These are phyloP conservation scores for Apamea anceps DNA, from an alignment of 2,888 invertebrate genomes.

Conservation along the genomic window DNA sequence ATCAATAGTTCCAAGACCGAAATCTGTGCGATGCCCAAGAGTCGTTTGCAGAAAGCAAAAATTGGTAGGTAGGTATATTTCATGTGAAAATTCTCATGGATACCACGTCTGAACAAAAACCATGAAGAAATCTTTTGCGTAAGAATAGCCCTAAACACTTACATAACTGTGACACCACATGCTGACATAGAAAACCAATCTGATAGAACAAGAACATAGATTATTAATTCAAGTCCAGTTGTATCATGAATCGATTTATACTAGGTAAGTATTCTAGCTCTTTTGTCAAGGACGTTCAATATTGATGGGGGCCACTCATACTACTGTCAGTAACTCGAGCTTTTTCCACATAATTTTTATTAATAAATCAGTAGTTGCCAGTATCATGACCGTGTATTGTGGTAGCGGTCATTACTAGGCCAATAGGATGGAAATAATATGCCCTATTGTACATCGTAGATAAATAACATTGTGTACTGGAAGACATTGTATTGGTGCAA, in stretches of 20 bases:
- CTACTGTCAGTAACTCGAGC: slow-evolving; percentile 32
- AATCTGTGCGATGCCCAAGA: too few species aligned
- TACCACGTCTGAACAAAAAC: background rate
- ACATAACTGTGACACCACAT: background rate
- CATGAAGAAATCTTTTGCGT: background rate
- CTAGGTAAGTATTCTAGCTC: slow-evolving; percentile 36
- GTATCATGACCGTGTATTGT: background rate
- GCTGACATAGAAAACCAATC: slow-evolving; percentile 22
- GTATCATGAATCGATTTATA: slow-evolving; percentile 59
- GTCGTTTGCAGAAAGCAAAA: background rate
- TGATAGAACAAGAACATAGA: slow-evolving; percentile 23
- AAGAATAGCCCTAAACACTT: background rate
- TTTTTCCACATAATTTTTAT: slow-evolving; percentile 41
- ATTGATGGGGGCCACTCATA: slow-evolving; percentile 38
- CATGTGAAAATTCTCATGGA: too few species aligned
- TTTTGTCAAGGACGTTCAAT: slow-evolving; percentile 59
- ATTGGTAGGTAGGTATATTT: background rate
- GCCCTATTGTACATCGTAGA: background rate
- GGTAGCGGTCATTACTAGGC: background rate
- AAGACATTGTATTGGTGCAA: background rate
- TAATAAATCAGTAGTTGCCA: slow-evolving; percentile 34
- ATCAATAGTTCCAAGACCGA: background rate
- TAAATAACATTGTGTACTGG: background rate
- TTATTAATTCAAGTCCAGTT: slow-evolving; percentile 63
- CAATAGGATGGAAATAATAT: background rate